These are phyloP conservation scores for Troides oblongomaculatus DNA, from an alignment of 2,888 invertebrate genomes.

Conservation along the genomic window DNA sequence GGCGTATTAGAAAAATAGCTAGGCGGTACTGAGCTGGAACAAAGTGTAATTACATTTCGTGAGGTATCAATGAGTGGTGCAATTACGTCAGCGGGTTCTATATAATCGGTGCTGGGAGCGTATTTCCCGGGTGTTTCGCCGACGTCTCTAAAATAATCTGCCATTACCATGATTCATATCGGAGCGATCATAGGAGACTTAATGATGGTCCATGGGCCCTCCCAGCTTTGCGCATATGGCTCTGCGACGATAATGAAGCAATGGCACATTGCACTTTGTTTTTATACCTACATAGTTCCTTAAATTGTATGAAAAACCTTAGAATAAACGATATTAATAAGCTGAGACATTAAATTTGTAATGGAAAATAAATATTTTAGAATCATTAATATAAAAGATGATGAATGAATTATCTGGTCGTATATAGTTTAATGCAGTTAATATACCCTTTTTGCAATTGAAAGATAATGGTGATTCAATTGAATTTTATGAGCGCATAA, in stretches of 20 bases:
- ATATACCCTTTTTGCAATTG: no score
- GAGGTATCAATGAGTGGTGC: conserved; percentile 74
- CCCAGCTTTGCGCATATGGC: conserved; percentile 62
- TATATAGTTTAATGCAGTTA: no score
- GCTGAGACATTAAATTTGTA: no score
- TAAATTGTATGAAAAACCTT: not conserved
- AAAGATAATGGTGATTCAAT: no score
- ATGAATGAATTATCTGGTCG: no score
- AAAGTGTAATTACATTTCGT: conserved; percentile 75
- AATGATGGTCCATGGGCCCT: conserved; percentile 63
- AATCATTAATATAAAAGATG: no score
- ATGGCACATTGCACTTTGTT: conserved; percentile 32
- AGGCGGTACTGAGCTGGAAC: conserved; percentile 62
- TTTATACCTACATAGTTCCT: not conserved
- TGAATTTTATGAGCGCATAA: no score
- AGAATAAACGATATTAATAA: no score
- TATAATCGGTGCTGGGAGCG: conserved; percentile 67
- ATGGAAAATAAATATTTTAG: no score
- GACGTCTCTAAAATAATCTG: conserved; percentile 74
- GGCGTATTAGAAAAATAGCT: conserved; percentile 58
- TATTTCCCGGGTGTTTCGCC: conserved; percentile 71
- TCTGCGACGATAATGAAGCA: conserved; percentile 52
- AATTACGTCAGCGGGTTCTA: conserved; percentile 69
- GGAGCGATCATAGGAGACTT: conserved; percentile 66
- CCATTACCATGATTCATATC: conserved; percentile 78